Evolutionary conservation across 2,888 invertebrate genomes (phyloP).

Genomic region (Muschampia plurimacula): DNA sequence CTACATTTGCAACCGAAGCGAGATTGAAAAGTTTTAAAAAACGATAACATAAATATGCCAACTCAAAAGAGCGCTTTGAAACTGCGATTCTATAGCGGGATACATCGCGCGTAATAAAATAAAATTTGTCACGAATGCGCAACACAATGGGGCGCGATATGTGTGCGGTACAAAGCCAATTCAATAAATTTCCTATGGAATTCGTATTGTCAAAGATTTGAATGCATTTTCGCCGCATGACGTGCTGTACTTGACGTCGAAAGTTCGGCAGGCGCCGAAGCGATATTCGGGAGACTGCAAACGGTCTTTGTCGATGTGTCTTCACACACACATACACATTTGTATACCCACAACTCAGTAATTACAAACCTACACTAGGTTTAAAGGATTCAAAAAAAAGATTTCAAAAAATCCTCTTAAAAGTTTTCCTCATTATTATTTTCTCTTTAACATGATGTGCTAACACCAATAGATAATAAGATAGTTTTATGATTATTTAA

Average conservation of each 20-base stretch:
- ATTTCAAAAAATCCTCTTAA: slow-evolving; percentile 9
- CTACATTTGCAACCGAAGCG: slow-evolving; percentile 12
- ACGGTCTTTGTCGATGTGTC: slow-evolving; percentile 28
- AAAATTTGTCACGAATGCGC: slow-evolving; percentile 66
- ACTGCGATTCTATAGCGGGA: slow-evolving; percentile 44
- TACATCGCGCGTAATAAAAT: slow-evolving; percentile 56
- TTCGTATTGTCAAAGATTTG: slow-evolving; percentile 70
- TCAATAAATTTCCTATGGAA: slow-evolving; percentile 72
- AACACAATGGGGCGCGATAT: slow-evolving; percentile 67
- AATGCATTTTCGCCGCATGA: slow-evolving; percentile 72
- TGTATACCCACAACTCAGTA: slow-evolving; percentile 17
- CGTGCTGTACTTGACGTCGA: slow-evolving; percentile 52
- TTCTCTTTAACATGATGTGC: slow-evolving; percentile 11
- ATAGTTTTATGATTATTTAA: not conserved
- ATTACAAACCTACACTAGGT: slow-evolving; percentile 15
- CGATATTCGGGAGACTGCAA: slow-evolving; percentile 28
- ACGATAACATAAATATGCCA: slow-evolving; percentile 36
- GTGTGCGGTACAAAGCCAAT: slow-evolving; percentile 70
- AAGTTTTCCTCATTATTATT: slow-evolving; percentile 18
- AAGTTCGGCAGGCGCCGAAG: slow-evolving; percentile 21
- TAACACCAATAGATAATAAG: not conserved
- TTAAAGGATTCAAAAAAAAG: slow-evolving; percentile 23
- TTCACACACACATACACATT: not conserved
- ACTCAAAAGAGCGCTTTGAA: slow-evolving; percentile 40
- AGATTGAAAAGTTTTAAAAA: slow-evolving; percentile 40